Percentiles rank a stretch among this genome's conserved stretches.
Conservation (phyloP, 2,113 vertebrate genomes). For the Alligator sinensis region DNA sequence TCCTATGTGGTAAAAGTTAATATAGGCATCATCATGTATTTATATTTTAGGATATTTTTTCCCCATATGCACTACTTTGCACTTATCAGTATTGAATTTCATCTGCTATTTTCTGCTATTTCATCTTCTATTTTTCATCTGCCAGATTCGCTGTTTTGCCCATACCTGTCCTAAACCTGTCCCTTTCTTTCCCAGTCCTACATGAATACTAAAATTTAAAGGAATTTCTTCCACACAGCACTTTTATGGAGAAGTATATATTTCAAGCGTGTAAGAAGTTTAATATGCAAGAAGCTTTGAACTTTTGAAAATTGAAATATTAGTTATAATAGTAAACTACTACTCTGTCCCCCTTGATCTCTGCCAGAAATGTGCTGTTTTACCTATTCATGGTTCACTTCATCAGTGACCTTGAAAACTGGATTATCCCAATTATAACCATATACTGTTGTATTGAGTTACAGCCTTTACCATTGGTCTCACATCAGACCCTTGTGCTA, state of each 20-base stretch:
- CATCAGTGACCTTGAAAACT: background rate
- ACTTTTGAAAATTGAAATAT: background rate
- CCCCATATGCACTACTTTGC: no score
- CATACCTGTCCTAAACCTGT: background rate
- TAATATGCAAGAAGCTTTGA: background rate
- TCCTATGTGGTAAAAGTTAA: no score
- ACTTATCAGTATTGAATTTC: no score
- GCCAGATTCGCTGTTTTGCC: no score
- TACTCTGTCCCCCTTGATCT: background rate
- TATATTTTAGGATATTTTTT: no score
- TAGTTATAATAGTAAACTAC: background rate
- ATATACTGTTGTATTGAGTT: background rate
- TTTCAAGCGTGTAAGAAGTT: background rate
- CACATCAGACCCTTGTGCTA: no score
- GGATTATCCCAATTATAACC: background rate
- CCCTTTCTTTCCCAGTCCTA: background rate
- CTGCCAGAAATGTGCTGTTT: background rate
- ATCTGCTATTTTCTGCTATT: no score
- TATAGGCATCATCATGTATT: no score
- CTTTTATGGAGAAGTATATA: background rate
- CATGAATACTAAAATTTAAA: background rate
- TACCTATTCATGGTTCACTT: background rate
- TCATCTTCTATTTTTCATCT: no score
- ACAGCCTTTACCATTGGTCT: background rate
- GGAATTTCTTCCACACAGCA: background rate